Base-by-base conservation (phyloP, 2,113 vertebrate species). In the Cephalopholis sonnerati region DNA sequence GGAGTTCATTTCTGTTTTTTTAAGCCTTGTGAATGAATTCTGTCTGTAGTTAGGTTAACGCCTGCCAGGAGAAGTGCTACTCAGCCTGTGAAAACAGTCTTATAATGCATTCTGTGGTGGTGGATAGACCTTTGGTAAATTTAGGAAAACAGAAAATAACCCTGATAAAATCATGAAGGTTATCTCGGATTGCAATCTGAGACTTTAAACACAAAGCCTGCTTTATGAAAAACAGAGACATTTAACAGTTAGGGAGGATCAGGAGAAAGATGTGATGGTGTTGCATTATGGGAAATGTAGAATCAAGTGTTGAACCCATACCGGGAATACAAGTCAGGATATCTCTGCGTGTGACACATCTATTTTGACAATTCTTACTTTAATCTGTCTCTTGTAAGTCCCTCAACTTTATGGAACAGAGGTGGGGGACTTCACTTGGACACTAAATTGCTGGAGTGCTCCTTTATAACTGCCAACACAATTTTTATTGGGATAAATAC, bases 221-320 rank as follows among this genome's bases (percentile, higher is more conserved):
- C 2, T 2, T 46, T 59, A 39, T 3, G 6, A 39, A 44, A 12
- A 44, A 12, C 8, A 2, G 10, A 9, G 41, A 44, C 41, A 41
- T 41, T 41, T 27, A 25, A 48, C 41, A 55, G 17, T 16, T 22
- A 44, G 22, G n/a, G 44, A 15, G 22, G 27, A 22, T 71, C 1
- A n/a, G 12, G n/a, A 29, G 29, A 57, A 71, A 61, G 4, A 55
- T 22, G 16, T 22, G 5, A 3, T 29, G 5, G 9, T 39, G 16
- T 18, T 77, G 68, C 67, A 59, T 77, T 17, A 22, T 77, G 50
- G 18, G 77, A 74, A 58, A 59, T 77, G 24, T 44, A 50, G 65
- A 32, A n/a, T 48, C 2, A 25, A 41, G 22, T n/a, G 13, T 36
- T n/a, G 54, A 15, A 54, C 12, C 11, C 17, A 57, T 46, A 13